phyloP scores from a whole-genome alignment of 2,888 invertebrate species.

The Uloborus plumipes region DNA sequence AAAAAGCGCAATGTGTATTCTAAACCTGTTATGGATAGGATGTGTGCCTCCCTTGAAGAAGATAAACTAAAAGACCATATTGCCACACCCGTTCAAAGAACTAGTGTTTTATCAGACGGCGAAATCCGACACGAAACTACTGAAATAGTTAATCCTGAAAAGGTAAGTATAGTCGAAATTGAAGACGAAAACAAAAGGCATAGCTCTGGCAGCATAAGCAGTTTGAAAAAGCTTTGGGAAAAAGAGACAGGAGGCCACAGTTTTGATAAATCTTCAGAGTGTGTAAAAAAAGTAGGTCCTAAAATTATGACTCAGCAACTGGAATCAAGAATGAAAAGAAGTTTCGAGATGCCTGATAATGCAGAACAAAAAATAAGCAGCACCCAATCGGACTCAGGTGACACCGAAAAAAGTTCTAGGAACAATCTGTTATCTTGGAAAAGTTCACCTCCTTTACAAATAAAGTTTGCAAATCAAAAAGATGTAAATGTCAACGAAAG shows the following conservation, averaged over 20 bases:
- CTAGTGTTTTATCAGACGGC: slow-evolving; percentile 56
- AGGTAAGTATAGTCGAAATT: slow-evolving; percentile 51
- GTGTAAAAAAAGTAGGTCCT: slow-evolving; percentile 56
- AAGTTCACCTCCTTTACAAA: slow-evolving; percentile 54
- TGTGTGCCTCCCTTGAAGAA: slow-evolving; percentile 64
- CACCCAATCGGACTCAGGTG: slow-evolving; percentile 60
- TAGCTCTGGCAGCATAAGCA: slow-evolving; percentile 92
- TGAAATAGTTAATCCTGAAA: slow-evolving; percentile 46
- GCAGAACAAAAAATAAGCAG: slow-evolving; percentile 56
- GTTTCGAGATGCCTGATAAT: slow-evolving; percentile 59
- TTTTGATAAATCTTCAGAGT: slow-evolving; percentile 45
- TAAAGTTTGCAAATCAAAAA: slow-evolving; percentile 30
- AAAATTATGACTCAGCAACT: slow-evolving; percentile 60
- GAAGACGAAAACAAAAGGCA: slow-evolving; percentile 88
- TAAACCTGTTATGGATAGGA: slow-evolving; percentile 49
- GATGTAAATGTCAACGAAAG: slow-evolving; percentile 13
- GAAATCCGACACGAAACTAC: slow-evolving; percentile 43
- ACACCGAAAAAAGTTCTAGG: slow-evolving; percentile 46
- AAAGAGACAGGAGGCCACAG: slow-evolving; percentile 71
- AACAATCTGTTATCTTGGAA: slow-evolving; percentile 54
- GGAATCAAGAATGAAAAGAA: slow-evolving; percentile 62
- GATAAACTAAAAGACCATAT: slow-evolving; percentile 68
- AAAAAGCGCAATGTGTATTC: slow-evolving; percentile 60
- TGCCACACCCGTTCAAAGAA: slow-evolving; percentile 29
- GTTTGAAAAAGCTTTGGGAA: slow-evolving; percentile 93